Conservation (phyloP, 2,113 vertebrate genomes). For the Cichladusa arquata region DNA sequence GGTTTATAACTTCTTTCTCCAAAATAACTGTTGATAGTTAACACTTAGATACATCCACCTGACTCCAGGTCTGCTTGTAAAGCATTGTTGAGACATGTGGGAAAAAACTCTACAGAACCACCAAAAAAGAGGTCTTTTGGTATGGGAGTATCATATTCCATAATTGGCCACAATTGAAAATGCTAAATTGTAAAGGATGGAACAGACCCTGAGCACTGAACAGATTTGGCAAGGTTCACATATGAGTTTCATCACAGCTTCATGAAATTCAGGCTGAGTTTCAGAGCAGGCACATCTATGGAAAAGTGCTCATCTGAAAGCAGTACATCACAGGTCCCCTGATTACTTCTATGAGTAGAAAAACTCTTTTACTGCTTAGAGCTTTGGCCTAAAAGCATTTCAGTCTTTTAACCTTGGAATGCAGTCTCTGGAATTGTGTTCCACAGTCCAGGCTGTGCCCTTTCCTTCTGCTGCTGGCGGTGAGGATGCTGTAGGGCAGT, state of each 20-base stretch:
- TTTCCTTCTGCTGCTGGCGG: background rate
- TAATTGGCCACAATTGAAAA: background rate
- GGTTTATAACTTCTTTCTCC: background rate
- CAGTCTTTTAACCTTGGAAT: background rate
- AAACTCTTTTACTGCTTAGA: background rate
- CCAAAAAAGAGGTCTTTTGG: background rate
- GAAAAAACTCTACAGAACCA: background rate
- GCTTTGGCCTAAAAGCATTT: background rate
- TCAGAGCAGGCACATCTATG: background rate
- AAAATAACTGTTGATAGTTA: background rate
- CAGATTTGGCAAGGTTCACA: background rate
- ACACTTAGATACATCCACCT: background rate
- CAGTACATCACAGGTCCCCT: accelerated
- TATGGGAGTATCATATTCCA: background rate
- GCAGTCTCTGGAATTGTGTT: background rate
- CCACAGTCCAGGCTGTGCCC: background rate
- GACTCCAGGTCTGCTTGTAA: background rate
- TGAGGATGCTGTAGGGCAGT: background rate
- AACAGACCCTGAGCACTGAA: background rate
- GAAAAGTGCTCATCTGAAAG: background rate
- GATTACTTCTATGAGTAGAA: background rate
- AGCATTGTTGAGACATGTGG: background rate
- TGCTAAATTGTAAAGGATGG: background rate
- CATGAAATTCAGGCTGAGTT: background rate
- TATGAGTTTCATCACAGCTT: background rate